Evolutionary conservation across 2,888 invertebrate genomes (phyloP).

Genomic region (Chesias legatella): DNA sequence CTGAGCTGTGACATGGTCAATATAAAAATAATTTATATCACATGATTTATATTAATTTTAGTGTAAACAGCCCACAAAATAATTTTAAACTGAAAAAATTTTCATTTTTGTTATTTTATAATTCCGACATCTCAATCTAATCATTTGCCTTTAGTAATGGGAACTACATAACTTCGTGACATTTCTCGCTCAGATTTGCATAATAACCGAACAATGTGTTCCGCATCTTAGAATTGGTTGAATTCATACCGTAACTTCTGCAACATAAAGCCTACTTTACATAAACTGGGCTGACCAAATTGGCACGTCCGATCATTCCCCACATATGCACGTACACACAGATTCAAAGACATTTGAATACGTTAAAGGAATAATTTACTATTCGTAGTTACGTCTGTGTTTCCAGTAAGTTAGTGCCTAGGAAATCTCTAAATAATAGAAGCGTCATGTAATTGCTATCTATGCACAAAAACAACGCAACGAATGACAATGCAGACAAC

Average conservation of each 20-base stretch:
- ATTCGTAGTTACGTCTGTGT: conserved; percentile 24
- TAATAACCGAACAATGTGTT: conserved; percentile 66
- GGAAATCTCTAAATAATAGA: conserved; percentile 1
- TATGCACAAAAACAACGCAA: too few relatives aligned
- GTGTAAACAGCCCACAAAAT: too few relatives aligned
- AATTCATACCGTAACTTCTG: conserved; percentile 47
- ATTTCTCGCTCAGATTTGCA: conserved; percentile 73
- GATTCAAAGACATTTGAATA: conserved; percentile 60
- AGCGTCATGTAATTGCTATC: too few relatives aligned
- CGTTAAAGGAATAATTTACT: conserved; percentile 48
- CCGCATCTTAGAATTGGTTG: conserved; percentile 35
- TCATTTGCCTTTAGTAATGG: conserved; percentile 62
- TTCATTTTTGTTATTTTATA: neutral
- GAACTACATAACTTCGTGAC: conserved; percentile 64
- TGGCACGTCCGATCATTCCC: conserved; percentile 60
- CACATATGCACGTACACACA: conserved; percentile 44
- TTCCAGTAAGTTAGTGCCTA: neutral
- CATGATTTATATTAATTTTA: too few relatives aligned
- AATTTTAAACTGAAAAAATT: neutral
- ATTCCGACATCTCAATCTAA: neutral
- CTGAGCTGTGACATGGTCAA: too few relatives aligned
- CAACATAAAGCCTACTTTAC: conserved; percentile 41
- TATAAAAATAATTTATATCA: too few relatives aligned
- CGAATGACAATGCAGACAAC: too few relatives aligned
- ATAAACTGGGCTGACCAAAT: conserved; percentile 37